Base-by-base conservation (phyloP, 2,113 vertebrate genomes). In the Osmerus eperlanus region DNA sequence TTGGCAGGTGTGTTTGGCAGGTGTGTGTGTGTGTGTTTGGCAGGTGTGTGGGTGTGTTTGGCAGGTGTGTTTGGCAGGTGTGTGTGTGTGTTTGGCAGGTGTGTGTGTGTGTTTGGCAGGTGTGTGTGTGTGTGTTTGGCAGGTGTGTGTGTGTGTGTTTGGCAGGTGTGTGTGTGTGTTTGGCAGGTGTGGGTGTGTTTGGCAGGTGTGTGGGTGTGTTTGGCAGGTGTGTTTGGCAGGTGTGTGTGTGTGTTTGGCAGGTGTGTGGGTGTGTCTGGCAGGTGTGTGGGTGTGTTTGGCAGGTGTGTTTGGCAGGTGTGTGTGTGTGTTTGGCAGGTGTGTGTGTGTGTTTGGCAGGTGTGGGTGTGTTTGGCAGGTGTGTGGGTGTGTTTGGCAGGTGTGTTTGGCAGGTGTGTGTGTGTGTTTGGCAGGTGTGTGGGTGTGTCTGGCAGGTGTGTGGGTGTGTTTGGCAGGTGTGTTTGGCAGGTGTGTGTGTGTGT, bases 41-140 rank as follows among this genome's bases (percentile, higher is more conserved):
- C 29, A 28, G 72, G 69, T 62, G 56, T 56, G 74, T 16, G 15
- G 11, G 23, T 41, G 70, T 59, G 62, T 32, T 32, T 1, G 29
- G 29, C 29, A 32, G 29, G 29, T 16, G 56, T 21, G 18, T 32
- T 32, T 1, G 29, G 29, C 29, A 32, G 29, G 29, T 32, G 2
- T 60, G n/a, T 67, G 55, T 55, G 25, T 71, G 58, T 32, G 60
- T 36, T 32, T 1, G 29, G 29, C 29, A 28, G 8, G 54, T 60
- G 55, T 59, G 29, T 53, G 29, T 32, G 29, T 32, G 29, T 32
- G 29, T 32, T 32, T 3, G 29, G 29, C 29, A 32, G 29, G 29
- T 32, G 29, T 32, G 29, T 32, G 29, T 32, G 19, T 51, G 58
- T 28, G 58, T 62, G n/a, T n/a, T 7, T 4, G 6, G 6, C 36